These are phyloP conservation scores for Gymnothorax javanicus DNA, from an alignment of 2,797 vertebrate species.

Conservation along the genomic window DNA sequence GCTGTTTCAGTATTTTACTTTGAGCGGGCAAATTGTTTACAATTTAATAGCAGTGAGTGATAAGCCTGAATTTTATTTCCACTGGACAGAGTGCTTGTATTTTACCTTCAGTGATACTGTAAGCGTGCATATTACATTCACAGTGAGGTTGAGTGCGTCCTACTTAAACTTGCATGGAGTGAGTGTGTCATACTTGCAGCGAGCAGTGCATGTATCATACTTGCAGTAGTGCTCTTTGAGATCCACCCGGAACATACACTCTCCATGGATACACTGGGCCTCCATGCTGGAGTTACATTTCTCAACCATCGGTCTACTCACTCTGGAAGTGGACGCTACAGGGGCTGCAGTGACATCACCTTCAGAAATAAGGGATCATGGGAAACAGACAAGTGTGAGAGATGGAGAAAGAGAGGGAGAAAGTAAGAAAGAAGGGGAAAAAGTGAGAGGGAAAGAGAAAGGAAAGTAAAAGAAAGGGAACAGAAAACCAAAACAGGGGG, in stretches of 20 bases:
- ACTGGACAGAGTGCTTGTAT: too few relatives aligned
- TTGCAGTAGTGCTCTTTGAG: constrained; percentile 63
- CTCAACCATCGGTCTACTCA: constrained; percentile 47
- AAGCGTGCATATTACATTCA: too few relatives aligned
- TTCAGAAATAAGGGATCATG: not conserved
- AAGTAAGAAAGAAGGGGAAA: not conserved
- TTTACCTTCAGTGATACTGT: too few relatives aligned
- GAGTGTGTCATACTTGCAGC: not conserved
- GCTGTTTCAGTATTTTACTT: too few relatives aligned
- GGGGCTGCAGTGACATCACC: not conserved
- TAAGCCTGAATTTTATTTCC: too few relatives aligned
- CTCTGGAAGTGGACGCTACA: constrained; percentile 24
- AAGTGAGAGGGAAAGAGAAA: not conserved
- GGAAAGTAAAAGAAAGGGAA: not conserved
- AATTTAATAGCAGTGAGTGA: too few relatives aligned
- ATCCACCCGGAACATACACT: constrained; percentile 66
- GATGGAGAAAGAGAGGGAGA: not conserved
- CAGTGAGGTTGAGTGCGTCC: too few relatives aligned
- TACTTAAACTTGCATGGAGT: too few relatives aligned
- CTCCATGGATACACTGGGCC: constrained; percentile 65
- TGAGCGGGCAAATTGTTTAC: too few relatives aligned
- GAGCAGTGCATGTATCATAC: constrained; percentile 47
- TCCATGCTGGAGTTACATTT: constrained; percentile 54
- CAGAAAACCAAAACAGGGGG: not conserved
- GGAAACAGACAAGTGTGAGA: not conserved